Evolutionary conservation across 2,888 invertebrate species (phyloP).

Genomic region (Ormyrus nitidulus): DNA sequence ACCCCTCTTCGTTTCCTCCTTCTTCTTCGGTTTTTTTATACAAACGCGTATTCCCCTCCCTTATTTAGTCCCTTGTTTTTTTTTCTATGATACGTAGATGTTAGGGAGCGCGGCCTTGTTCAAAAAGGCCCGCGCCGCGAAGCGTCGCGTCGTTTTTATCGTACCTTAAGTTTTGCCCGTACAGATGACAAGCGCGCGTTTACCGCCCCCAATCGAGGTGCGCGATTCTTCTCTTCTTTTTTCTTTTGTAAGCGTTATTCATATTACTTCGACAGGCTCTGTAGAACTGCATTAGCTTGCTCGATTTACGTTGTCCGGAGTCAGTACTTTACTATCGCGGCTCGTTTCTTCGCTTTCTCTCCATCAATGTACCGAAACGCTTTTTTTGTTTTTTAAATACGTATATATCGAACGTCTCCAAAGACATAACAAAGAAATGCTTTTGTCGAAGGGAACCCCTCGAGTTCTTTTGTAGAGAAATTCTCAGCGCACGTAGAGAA

Average conservation of each 20-base stretch:
- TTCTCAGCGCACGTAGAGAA: conserved; percentile 31
- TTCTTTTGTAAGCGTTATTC: neutral
- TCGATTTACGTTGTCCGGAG: conserved; percentile 43
- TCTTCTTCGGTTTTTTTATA: conserved; percentile 9
- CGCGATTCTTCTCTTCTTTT: neutral
- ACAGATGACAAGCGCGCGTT: conserved; percentile 16
- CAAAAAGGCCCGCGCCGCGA: conserved; percentile 1
- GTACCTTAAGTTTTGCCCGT: conserved; percentile 34
- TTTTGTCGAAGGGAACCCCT: conserved; percentile 17
- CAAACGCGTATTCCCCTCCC: conserved; percentile 1
- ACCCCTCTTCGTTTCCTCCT: neutral
- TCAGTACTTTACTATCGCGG: conserved; percentile 52
- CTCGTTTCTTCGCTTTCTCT: conserved; percentile 48
- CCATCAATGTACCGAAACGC: neutral
- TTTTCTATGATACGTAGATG: neutral
- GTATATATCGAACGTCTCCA: conserved; percentile 53
- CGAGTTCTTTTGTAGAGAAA: conserved; percentile 40
- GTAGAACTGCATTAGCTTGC: conserved; percentile 43
- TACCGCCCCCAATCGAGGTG: neutral
- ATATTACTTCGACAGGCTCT: neutral
- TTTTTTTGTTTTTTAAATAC: conserved; percentile 5
- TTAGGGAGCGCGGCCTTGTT: neutral
- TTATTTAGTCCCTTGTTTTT: neutral
- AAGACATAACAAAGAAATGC: conserved; percentile 56
- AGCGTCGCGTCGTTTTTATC: conserved; percentile 25